Evolutionary conservation across 2,888 invertebrate genomes (phyloP).

Genomic region (Cyclophora albipunctata): DNA sequence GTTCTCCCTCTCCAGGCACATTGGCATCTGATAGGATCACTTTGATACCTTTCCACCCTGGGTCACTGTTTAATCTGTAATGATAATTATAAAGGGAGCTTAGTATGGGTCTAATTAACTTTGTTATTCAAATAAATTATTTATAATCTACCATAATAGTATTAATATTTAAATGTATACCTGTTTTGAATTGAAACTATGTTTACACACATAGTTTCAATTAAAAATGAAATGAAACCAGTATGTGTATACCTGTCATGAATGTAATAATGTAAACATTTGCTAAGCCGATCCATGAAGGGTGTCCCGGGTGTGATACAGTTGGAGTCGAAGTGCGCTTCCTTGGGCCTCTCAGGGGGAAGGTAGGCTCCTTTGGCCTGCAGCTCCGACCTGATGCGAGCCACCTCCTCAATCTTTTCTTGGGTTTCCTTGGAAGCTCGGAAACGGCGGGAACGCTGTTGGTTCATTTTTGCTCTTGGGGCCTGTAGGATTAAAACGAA

Average conservation of each 20-base stretch:
- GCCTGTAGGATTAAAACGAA: slow-evolving; percentile 72
- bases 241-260: slow-evolving; percentile 77
- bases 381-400: slow-evolving; percentile 84
- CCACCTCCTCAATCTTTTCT: slow-evolving; percentile 91
- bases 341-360: slow-evolving; percentile 92
- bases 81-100: too few relatives aligned
- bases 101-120: neutral
- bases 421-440: slow-evolving; percentile 95
- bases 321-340: slow-evolving; percentile 97
- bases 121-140: too few relatives aligned
- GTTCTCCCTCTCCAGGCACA: slow-evolving; percentile 98
- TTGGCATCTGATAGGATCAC: slow-evolving; percentile 99
- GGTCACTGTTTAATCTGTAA: slow-evolving; percentile 88
- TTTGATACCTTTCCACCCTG: slow-evolving; percentile 95
- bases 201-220: too few relatives aligned
- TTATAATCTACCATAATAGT: neutral
- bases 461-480: slow-evolving; percentile 99
- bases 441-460: slow-evolving; percentile 97
- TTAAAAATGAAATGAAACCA: neutral
- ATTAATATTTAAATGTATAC: neutral
- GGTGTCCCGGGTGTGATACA: slow-evolving; percentile 99
- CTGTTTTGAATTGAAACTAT: too few relatives aligned
- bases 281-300: slow-evolving; percentile 94
- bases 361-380: slow-evolving; percentile 81
- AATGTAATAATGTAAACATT: slow-evolving; percentile 90